Evolutionary conservation across 1,140 invertebrate species (phyloP).

Genomic region (Harpegnathos saltator): DNA sequence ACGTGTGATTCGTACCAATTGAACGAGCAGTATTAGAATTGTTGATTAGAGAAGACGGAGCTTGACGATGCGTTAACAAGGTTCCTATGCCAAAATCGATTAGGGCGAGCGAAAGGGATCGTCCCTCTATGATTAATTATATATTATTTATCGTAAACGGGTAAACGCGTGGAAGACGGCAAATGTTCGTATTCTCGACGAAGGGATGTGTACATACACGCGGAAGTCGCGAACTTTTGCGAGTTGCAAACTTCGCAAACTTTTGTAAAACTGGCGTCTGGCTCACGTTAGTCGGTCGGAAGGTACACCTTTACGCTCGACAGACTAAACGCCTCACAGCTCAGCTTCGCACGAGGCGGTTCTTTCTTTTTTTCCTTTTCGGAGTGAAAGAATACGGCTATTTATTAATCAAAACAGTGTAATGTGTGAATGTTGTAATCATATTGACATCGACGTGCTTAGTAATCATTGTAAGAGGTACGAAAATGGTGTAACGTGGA

Average conservation of each 20-base stretch:
- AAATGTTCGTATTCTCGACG: constrained; percentile 6
- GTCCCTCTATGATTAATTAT: constrained; percentile 66
- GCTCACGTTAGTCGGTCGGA: constrained; percentile 6
- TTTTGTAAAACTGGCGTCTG: constrained; percentile 42
- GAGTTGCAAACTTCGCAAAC: constrained; percentile 38
- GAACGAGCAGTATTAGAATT: constrained; percentile 73
- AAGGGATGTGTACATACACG: constrained; percentile 30
- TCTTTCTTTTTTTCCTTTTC: no score
- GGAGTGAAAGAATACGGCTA: constrained; percentile 37
- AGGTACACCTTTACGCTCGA: neutral
- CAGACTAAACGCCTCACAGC: neutral
- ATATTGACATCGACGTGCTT: constrained; percentile 54
- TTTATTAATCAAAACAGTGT: constrained; percentile 68
- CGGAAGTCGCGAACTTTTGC: constrained; percentile 52
- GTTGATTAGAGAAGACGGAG: constrained; percentile 65
- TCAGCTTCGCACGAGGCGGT: neutral
- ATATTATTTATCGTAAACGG: constrained; percentile 67
- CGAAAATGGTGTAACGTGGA: constrained; percentile 12
- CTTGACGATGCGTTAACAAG: constrained; percentile 61
- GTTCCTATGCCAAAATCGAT: constrained; percentile 73
- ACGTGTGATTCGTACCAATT: constrained; percentile 50
- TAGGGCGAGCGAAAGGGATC: constrained; percentile 33
- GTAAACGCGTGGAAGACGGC: neutral
- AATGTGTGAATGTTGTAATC: constrained; percentile 50
- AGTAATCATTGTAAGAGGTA: neutral